Conservation (phyloP, 1,140 invertebrate species). For the Ostrea denselamellosa region DNA sequence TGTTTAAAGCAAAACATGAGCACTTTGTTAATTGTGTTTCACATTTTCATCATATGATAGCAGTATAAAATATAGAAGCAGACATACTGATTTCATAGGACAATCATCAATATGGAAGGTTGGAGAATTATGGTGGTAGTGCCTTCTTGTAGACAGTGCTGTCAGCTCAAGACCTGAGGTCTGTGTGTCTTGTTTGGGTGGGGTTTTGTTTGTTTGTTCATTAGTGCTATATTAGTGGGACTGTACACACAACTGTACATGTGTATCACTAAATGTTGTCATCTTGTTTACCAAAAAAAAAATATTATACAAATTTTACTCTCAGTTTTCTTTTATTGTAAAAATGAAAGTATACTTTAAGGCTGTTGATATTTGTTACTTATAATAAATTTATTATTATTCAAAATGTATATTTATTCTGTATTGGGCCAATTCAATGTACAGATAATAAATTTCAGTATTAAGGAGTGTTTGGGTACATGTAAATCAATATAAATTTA, state of each 20-base stretch:
- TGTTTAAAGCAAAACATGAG: no score
- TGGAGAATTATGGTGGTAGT: neutral
- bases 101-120: no score
- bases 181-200: neutral
- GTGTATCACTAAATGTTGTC: neutral
- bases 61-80: no score
- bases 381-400: slow-evolving; percentile 28
- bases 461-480: neutral
- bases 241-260: slow-evolving; percentile 3
- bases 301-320: slow-evolving; percentile 24
- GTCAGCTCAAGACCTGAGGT: neutral
- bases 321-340: slow-evolving; percentile 6
- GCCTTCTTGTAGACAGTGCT: neutral
- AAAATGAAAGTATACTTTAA: slow-evolving; percentile 4
- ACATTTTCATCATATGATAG: no score
- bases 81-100: no score
- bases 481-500: neutral
- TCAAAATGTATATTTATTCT: slow-evolving; percentile 7
- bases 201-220: slow-evolving; percentile 1
- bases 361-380: slow-evolving; percentile 30
- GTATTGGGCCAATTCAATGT: slow-evolving; percentile 24
- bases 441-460: neutral
- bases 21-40: no score
- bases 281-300: neutral
- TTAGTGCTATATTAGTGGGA: neutral